phyloP scores from a whole-genome alignment of 2,888 invertebrate genomes.

The Odontothrips loti region DNA sequence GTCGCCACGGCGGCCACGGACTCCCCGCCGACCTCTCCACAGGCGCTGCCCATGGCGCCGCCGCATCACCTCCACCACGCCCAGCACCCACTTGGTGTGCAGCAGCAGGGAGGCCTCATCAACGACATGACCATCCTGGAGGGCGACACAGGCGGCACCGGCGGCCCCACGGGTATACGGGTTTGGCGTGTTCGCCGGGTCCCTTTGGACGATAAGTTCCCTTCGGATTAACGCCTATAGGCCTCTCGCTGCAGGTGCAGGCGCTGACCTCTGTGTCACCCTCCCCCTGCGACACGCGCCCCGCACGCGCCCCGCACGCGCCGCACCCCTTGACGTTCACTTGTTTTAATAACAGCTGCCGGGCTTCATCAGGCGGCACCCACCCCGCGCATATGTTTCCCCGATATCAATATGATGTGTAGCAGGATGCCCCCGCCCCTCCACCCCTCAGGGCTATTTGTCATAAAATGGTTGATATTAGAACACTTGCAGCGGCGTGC shows the following conservation, averaged over 20 bases:
- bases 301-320: not conserved
- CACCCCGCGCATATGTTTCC: not conserved
- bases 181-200: too few species aligned
- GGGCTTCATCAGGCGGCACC: conserved; percentile 2
- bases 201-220: too few species aligned
- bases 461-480: conserved; percentile 21
- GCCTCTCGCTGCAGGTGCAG: too few species aligned
- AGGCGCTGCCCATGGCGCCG: too few species aligned
- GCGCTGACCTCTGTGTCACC: not conserved
- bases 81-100: not conserved
- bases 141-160: not conserved
- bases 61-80: not conserved
- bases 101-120: not conserved
- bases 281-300: not conserved
- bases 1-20: too few species aligned
- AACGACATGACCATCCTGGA: not conserved
- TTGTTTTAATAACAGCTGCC: conserved; percentile 13
- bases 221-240: too few species aligned
- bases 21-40: too few species aligned
- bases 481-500: conserved; percentile 9
- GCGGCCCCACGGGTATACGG: too few species aligned
- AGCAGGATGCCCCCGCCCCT: not conserved
- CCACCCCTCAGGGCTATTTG: not conserved
- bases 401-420: not conserved
- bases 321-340: not conserved